Evolutionary conservation across 2,113 vertebrate species (phyloP), one percentile per base, ranked within the genome.

Genomic region (Erpornis zantholeuca): DNA sequence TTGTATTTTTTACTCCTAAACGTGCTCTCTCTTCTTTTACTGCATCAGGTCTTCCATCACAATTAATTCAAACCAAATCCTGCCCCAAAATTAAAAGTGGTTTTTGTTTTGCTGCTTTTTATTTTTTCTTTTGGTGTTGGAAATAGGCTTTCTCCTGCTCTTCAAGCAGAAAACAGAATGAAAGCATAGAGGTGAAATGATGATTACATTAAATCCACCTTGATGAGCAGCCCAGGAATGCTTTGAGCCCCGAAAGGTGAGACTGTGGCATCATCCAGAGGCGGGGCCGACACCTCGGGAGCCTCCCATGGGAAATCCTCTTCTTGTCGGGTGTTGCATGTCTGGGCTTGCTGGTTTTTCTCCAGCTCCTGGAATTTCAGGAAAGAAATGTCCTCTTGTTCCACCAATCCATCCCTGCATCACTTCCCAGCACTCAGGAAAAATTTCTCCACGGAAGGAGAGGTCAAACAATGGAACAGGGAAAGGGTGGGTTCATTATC

Each of bases 221-320:
- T 80, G 79, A 75, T 44, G 57, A 82, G 54, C 29, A 82, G 47
- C 42, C 52, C 36, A 90, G 38, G 53, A 53, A 80, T 80, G 47
- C 56, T 84, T 85, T 84, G n/a, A 84, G 42, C 63, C 29, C 54
- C 35, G 10, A 57, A 57, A 81, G 52, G 59, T 3, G 13, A 77
- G 63, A 45, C 5, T 1, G 2, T 5, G 44, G 50, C 42, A 38
- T 24, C 36, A 23, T 29, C 12, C 15, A 3, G 35, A 16, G 24
- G 40, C 0, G 0, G 40, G n/a, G 76, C 75, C 0, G 0, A 64
- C 86, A 76, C 66, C 57, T 25, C 0, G 2, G 70, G 38, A 80
- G 22, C 53, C 28, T 92, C 66, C 71, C 49, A 1, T 6, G 18
- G 53, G 50, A 47, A 66, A 28, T 35, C 29, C n/a, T 45, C n/a